phyloP scores from a whole-genome alignment of 2,888 invertebrate genomes.

The Brachypterus glaber region DNA sequence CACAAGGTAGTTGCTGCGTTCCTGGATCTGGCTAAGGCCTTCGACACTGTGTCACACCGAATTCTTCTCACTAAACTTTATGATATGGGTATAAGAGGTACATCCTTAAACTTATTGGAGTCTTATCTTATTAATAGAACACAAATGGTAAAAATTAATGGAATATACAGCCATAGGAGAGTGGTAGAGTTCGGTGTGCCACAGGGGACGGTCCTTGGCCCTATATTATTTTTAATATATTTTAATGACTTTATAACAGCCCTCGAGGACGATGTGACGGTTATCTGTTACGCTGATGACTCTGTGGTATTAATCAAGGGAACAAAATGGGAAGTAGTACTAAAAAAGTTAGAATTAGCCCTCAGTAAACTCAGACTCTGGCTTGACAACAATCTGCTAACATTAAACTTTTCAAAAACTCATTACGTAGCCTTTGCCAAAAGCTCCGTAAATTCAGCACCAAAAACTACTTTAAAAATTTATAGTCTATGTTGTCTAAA shows the following conservation, averaged over 20 bases:
- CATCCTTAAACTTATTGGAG: background rate
- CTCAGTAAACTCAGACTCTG: background rate
- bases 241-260: constrained; percentile 1
- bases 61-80: background rate
- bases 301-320: background rate
- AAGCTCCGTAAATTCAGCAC: background rate
- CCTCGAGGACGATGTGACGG: background rate
- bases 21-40: too few relatives aligned
- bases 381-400: background rate
- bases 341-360: background rate
- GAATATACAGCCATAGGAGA: background rate
- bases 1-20: background rate
- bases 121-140: background rate
- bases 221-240: too few relatives aligned
- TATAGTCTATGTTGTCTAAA: background rate
- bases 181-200: background rate
- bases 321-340: background rate
- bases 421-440: background rate
- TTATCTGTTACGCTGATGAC: background rate
- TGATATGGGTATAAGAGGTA: background rate
- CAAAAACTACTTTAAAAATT: constrained; percentile 3
- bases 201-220: background rate
- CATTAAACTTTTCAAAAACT: background rate
- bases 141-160: background rate
- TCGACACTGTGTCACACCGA: background rate